Conservation (phyloP, 2,113 vertebrate genomes). For the Cephalopterus ornatus region DNA sequence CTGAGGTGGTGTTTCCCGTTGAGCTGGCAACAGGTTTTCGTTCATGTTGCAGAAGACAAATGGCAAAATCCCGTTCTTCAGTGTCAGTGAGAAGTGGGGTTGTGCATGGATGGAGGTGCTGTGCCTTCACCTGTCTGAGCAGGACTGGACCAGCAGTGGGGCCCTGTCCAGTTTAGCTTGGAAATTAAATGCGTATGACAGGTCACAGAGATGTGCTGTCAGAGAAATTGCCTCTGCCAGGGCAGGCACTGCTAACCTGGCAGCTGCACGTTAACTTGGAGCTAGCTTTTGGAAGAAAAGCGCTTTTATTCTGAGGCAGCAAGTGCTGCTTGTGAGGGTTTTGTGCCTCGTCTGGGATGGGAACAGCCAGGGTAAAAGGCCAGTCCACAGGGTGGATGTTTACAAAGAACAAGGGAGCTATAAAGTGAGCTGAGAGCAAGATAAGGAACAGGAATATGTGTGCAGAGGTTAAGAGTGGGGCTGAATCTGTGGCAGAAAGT, state of each 20-base stretch:
- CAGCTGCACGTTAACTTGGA: background rate
- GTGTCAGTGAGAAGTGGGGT: background rate
- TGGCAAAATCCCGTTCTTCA: fast-evolving
- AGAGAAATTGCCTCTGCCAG: background rate
- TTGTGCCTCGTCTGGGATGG: background rate
- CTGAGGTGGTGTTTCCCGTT: background rate
- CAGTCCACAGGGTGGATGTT: fast-evolving
- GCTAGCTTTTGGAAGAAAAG: background rate
- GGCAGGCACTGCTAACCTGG: background rate
- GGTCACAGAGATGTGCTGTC: background rate
- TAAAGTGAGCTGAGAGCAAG: background rate
- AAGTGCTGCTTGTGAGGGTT: background rate
- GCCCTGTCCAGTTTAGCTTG: background rate
- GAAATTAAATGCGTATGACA: background rate
- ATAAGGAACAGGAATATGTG: background rate
- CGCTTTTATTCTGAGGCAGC: background rate
- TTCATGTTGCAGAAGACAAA: background rate
- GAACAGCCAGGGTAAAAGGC: background rate
- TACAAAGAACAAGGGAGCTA: background rate
- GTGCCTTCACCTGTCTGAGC: background rate
- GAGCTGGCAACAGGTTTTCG: background rate
- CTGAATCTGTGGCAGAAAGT: background rate
- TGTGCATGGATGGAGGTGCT: background rate
- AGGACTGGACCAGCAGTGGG: background rate
- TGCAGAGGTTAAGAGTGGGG: background rate